Conservation (phyloP, 92 coral and sea anemone species). For the Umimayanthus chanpuru region DNA sequence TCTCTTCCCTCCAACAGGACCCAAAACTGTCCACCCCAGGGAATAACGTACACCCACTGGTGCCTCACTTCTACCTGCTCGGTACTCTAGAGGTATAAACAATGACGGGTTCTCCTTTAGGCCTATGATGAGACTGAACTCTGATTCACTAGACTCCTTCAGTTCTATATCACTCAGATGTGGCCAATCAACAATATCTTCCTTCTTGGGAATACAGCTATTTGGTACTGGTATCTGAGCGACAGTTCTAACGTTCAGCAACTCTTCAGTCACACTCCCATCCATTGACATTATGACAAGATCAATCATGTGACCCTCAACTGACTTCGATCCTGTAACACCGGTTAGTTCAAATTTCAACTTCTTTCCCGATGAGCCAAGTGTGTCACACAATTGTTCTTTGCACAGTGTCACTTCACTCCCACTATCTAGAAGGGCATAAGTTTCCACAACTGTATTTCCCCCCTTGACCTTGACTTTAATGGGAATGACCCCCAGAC, state of each 20-base stretch:
- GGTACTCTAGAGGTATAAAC: conserved; percentile 43
- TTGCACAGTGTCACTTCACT: conserved; percentile 59
- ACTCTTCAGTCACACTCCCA: conserved; percentile 35
- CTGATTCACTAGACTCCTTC: neutral
- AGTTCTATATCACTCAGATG: conserved; percentile 36
- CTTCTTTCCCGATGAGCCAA: conserved; percentile 30
- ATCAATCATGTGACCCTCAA: too few relatives aligned
- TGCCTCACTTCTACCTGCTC: conserved; percentile 17
- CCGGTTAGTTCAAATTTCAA: conserved; percentile 40
- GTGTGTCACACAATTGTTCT: conserved; percentile 34
- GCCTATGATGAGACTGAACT: conserved; percentile 49
- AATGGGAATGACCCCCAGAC: conserved; percentile 7
- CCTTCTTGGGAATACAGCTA: conserved; percentile 44
- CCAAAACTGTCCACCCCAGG: conserved; percentile 62
- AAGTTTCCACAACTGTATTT: neutral
- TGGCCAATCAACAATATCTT: conserved; percentile 43
- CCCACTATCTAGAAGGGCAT: conserved; percentile 62
- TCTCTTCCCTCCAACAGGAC: conserved; percentile 46
- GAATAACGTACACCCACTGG: conserved; percentile 52
- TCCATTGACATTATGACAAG: conserved; percentile 53
- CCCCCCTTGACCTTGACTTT: conserved; percentile 8
- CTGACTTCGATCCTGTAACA: conserved; percentile 47
- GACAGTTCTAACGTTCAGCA: conserved; percentile 38
- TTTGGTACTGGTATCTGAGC: conserved; percentile 20
- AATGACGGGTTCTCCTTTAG: conserved; percentile 50